Evolutionary conservation across 2,113 vertebrate species (phyloP), one percentile per base, ranked within the genome.

Genomic region (Trachemys scripta): DNA sequence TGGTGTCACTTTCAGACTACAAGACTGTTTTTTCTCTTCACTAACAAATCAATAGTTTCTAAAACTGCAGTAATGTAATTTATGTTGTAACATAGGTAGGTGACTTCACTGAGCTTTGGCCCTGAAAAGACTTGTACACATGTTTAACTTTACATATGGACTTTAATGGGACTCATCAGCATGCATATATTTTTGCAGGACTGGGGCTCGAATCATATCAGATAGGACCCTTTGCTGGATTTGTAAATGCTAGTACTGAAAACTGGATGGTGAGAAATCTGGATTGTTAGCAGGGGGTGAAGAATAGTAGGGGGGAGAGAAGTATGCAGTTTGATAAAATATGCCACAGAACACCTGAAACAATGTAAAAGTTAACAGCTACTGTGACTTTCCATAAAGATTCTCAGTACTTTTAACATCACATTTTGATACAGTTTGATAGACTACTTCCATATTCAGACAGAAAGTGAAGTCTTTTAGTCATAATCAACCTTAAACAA

Each of bases 401-500:
- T 6, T 85, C 20, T 72, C 47, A 6, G 59, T 65, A 80, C 78
- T 62, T 83, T 24, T 4, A 35, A 57, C 56, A 86, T 38, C 31
- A 5, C 8, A 84, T 84, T 75, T 3, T 50, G 31, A 59, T n/a
- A 13, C 80, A 84, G 35, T 84, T 92, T 65, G 72, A 83, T 84
- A 62, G 17, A 57, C 84, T 53, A 79, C 88, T 95, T 93, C 80
- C 45, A 53, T 88, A 82, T 54, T 88, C 69, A 95, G 10, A 86
- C 35, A 76, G 4, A 84, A 72, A 57, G 62, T 35, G 56, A 89
- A 29, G 12, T 22, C 59, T 85, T 89, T 82, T 88, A 24, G 81
- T 92, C 82, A 22, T 38, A 57, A 90, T 80, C 89, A 93, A 47
- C 8, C 72, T 57, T 8, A 59, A 81, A 31, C 25, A 82, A 86